Evolutionary conservation across 2,113 vertebrate genomes (phyloP), one percentile per base, ranked within the genome.

Genomic region (Edolisoma coerulescens): DNA sequence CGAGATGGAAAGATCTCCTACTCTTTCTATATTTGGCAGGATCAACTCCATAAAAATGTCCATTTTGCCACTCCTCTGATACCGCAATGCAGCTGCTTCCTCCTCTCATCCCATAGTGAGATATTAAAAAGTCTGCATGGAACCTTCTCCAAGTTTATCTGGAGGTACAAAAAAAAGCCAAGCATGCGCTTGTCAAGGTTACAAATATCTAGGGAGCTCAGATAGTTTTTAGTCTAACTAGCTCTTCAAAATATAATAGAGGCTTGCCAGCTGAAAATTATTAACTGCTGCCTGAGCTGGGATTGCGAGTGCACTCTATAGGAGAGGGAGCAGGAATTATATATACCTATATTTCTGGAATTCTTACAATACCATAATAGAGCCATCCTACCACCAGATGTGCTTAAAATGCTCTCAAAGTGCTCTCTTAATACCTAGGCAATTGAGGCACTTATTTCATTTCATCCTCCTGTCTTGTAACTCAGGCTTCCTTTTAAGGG

Each of bases 1-100:
- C 0, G 56, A 96, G 92, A 87, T 92, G 87, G 60, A 95, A 94
- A 86, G 83, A 85, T 95, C 88, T 94, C 74, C 89, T 92, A 89
- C 83, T 93, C 85, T 61, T 92, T 97, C 92, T 96, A 74, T 94
- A 93, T 97, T 94, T 97, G 94, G 92, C 90, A 93, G 37, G 54
- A 67, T 73, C 68, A 49, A 42, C 77, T 95, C 74, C 77, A 95
- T 93, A 96, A 97, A 97, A 94, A 87, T 92, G 78, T 96, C 89
- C 63, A 71, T 90, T 97, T 97, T 96, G 85, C 92, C 90, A 95
- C 60, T 87, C 93, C 71, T 96, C 87, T 84, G 87, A 82, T 89
- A 90, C 84, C 75, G 69, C 71, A 41, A n/a, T 84, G 70, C 87
- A 95, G 93, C 93, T 97, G 96, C 84, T 95, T 95, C 93, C 88